phyloP scores from a whole-genome alignment of 2,113 vertebrate genomes.

The Bombycilla garrulus region DNA sequence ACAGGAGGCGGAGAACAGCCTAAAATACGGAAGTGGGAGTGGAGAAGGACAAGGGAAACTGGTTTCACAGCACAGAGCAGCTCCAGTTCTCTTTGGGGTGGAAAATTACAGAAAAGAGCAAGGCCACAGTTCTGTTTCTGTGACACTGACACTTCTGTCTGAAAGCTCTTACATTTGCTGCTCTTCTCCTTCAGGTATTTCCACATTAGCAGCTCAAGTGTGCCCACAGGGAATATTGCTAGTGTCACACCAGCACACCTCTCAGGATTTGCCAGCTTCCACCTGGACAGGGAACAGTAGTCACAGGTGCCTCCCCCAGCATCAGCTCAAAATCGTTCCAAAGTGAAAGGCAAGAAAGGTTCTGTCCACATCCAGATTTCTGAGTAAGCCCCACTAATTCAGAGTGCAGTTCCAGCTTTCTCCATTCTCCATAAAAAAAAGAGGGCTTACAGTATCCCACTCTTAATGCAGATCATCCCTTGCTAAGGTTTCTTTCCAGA shows the following conservation, averaged over 20 bases:
- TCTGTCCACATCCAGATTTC: background rate
- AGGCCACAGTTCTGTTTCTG: background rate
- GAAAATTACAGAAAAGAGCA: slow-evolving; percentile 29
- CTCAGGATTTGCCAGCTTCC: background rate
- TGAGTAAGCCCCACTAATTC: background rate
- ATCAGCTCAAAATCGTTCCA: background rate
- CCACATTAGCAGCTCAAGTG: background rate
- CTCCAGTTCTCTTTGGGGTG: background rate
- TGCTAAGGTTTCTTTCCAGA: background rate
- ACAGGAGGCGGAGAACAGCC: background rate
- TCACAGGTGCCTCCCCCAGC: background rate
- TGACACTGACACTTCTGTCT: background rate
- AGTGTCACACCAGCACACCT: background rate
- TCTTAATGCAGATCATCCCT: background rate
- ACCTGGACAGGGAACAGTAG: background rate
- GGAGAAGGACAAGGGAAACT: background rate
- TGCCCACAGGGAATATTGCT: background rate
- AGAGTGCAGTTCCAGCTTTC: background rate
- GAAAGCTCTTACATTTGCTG: background rate
- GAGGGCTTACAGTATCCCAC: background rate
- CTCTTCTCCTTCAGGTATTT: background rate
- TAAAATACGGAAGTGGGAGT: background rate
- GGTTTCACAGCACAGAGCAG: background rate
- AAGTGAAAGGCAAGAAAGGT: background rate
- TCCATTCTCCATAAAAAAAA: background rate